Conservation (phyloP, 2,797 vertebrate genomes). For the Loriculus beryllinus region DNA sequence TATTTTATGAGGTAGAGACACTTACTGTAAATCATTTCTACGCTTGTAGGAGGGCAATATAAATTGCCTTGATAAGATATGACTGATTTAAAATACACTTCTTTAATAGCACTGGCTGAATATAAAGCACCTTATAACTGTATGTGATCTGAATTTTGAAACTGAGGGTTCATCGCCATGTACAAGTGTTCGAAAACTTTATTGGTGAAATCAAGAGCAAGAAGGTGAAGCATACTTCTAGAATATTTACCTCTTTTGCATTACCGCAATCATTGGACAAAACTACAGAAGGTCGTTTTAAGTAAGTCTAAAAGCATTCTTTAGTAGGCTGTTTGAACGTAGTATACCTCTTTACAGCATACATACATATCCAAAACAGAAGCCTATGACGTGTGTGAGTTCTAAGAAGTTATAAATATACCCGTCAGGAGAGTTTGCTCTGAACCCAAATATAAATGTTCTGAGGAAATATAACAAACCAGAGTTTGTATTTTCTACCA, state of each 20-base stretch:
- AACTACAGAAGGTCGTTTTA: not conserved
- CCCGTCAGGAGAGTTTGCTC: not conserved
- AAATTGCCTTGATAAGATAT: constrained; percentile 76
- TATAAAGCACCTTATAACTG: constrained; percentile 61
- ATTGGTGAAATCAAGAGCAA: not conserved
- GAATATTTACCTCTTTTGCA: not conserved
- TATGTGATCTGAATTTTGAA: constrained; percentile 50
- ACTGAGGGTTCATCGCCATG: not conserved
- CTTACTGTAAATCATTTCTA: constrained; percentile 72
- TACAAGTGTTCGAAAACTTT: not conserved
- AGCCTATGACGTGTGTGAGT: not conserved
- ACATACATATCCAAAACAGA: not conserved
- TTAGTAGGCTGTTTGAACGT: not conserved
- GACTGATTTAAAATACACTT: constrained; percentile 73
- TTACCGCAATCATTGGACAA: not conserved
- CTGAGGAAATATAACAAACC: not conserved
- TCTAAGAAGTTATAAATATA: not conserved
- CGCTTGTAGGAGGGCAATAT: constrained; percentile 70
- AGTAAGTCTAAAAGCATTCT: not conserved
- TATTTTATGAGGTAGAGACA: constrained; percentile 76
- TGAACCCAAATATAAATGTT: not conserved
- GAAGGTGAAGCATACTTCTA: not conserved
- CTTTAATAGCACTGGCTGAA: constrained; percentile 63
- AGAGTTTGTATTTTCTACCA: not conserved
- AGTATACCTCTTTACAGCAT: not conserved